Evolutionary conservation across 2,797 vertebrate species (phyloP).

Genomic region (Schizopygopsis pylzovi): DNA sequence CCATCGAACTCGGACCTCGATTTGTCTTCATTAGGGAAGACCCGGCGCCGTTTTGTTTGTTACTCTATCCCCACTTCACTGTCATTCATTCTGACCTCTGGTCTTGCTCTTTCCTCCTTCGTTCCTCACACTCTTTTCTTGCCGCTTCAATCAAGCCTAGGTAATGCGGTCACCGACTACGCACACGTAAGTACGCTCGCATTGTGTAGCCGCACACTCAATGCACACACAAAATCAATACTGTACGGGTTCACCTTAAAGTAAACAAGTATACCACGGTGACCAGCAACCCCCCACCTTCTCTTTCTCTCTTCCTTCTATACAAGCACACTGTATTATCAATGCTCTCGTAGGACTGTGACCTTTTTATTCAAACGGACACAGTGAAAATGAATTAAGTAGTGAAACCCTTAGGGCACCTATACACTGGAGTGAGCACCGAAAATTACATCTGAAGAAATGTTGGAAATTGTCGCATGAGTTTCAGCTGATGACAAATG

Average conservation of each 20-base stretch:
- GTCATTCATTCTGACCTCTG: slow-evolving; percentile 46
- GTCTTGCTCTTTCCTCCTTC: slow-evolving; percentile 13
- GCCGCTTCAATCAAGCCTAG: slow-evolving; percentile 49
- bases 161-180: slow-evolving; percentile 48
- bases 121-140: slow-evolving; percentile 24
- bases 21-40: slow-evolving; percentile 73
- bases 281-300: not conserved
- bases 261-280: not conserved
- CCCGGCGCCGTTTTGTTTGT: slow-evolving; percentile 58
- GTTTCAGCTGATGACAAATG: not conserved
- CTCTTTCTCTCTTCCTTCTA: slow-evolving; percentile 22
- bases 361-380: slow-evolving; percentile 51
- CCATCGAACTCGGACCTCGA: slow-evolving; percentile 60
- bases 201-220: slow-evolving; percentile 26
- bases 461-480: not conserved
- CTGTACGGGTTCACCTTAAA: slow-evolving; percentile 12
- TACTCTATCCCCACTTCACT: slow-evolving; percentile 50
- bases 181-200: not conserved
- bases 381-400: slow-evolving; percentile 40
- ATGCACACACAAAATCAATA: slow-evolving; percentile 43
- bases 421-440: slow-evolving; percentile 23
- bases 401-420: slow-evolving; percentile 22
- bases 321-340: not conserved
- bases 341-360: slow-evolving; percentile 32
- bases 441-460: not conserved